These are phyloP conservation scores for Tipula unca DNA, from an alignment of 2,888 invertebrate genomes.

Conservation along the genomic window DNA sequence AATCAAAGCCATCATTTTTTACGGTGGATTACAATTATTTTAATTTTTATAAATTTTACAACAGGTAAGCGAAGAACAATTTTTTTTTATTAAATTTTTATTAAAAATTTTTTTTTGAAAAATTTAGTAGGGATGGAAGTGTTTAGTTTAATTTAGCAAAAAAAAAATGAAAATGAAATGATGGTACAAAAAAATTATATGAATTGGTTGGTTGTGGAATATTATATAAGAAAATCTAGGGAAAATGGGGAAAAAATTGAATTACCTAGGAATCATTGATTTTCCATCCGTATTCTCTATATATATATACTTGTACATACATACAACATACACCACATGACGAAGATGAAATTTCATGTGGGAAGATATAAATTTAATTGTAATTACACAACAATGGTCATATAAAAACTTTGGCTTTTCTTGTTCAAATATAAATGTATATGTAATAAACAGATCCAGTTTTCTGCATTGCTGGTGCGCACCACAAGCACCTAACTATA, in stretches of 20 bases:
- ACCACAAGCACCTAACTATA: background rate
- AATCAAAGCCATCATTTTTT: slow-evolving; percentile 8
- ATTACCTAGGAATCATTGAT: background rate
- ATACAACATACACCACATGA: background rate
- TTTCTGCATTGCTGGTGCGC: background rate
- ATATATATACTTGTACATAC: background rate
- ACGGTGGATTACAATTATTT: background rate
- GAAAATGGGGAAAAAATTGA: background rate
- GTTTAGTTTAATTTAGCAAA: background rate
- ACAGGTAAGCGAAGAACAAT: background rate
- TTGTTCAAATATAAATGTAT: background rate
- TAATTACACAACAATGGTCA: background rate
- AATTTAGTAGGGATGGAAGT: background rate
- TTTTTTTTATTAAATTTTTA: background rate
- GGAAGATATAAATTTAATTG: background rate
- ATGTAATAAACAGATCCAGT: background rate
- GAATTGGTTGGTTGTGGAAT: background rate
- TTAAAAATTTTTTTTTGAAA: background rate
- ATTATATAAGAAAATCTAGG: background rate
- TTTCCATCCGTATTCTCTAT: background rate
- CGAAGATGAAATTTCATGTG: background rate
- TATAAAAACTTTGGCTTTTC: background rate
- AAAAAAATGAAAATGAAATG: background rate
- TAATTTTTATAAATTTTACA: background rate
- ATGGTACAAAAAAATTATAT: background rate